phyloP scores from a whole-genome alignment of 2,113 vertebrate species.

The Sula dactylatra region DNA sequence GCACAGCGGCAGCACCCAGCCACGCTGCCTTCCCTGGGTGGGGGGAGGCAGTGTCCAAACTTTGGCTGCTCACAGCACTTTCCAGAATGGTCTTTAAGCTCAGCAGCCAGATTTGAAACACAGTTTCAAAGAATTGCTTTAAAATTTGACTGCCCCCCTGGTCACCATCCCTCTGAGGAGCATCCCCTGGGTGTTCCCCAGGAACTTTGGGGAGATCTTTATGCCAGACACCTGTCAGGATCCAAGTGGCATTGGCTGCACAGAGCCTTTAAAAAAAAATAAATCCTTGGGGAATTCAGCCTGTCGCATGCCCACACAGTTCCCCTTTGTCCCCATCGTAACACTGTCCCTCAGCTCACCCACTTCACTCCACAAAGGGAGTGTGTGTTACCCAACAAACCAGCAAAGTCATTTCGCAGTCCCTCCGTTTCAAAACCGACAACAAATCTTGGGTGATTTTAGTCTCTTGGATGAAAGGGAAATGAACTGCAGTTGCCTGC shows the following conservation, averaged over 20 bases:
- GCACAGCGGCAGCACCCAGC: fast-evolving
- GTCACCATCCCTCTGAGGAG: neutral
- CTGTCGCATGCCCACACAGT: neutral
- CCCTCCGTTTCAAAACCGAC: neutral
- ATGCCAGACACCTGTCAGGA: neutral
- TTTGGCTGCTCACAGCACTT: fast-evolving
- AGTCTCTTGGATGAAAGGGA: neutral
- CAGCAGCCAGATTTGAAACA: neutral
- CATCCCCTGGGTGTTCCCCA: neutral
- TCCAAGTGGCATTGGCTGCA: neutral
- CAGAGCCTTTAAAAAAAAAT: neutral
- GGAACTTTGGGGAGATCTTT: neutral
- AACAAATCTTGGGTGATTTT: neutral
- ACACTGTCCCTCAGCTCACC: fast-evolving
- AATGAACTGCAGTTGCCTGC: neutral
- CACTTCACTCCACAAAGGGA: neutral
- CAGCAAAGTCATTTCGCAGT: neutral
- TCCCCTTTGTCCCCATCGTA: neutral
- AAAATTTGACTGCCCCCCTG: no score
- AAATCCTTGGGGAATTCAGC: neutral
- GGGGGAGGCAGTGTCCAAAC: neutral
- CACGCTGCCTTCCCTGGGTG: fast-evolving
- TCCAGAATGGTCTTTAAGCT: neutral
- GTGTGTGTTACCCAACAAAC: neutral
- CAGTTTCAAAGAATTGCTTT: neutral